Evolutionary conservation across 2,888 invertebrate genomes (phyloP).

Genomic region (Agrotis puta): DNA sequence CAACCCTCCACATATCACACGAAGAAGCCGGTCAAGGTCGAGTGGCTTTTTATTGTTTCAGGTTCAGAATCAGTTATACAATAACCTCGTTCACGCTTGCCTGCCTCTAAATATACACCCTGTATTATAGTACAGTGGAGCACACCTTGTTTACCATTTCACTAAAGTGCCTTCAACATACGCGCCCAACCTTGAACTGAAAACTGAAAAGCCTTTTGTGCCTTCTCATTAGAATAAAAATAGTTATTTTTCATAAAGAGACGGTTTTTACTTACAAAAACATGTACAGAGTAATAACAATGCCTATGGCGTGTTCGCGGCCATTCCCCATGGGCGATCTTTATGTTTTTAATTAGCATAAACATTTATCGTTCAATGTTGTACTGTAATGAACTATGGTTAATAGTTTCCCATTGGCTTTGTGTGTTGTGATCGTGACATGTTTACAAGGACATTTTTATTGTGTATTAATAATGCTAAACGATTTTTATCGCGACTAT

Average conservation of each 20-base stretch:
- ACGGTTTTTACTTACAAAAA: constrained; percentile 54
- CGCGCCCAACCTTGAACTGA: constrained; percentile 61
- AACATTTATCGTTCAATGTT: constrained; percentile 69
- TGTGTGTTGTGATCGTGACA: constrained; percentile 56
- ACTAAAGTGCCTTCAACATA: constrained; percentile 47
- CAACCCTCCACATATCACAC: constrained; percentile 41
- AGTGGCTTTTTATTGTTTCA: constrained; percentile 57
- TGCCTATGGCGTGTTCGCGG: constrained; percentile 68
- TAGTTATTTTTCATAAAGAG: constrained; percentile 56
- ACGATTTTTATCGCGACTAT: constrained; percentile 39
- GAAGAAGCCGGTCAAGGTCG: constrained; percentile 56
- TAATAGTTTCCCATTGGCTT: constrained; percentile 55
- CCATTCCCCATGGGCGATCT: constrained; percentile 70
- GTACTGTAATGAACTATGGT: constrained; percentile 61
- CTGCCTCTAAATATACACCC: constrained; percentile 52
- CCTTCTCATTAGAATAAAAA: constrained; percentile 60
- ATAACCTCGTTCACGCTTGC: constrained; percentile 59
- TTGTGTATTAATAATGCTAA: constrained; percentile 40
- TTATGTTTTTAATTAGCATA: constrained; percentile 78
- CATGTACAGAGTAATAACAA: constrained; percentile 46
- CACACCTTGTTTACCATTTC: constrained; percentile 52
- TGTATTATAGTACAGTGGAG: constrained; percentile 44
- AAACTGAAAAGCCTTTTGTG: constrained; percentile 60
- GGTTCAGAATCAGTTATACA: constrained; percentile 57
- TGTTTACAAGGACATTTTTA: constrained; percentile 53